These are phyloP conservation scores for Opisthocomus hoazin DNA, from an alignment of 2,113 vertebrate species.

Conservation along the genomic window DNA sequence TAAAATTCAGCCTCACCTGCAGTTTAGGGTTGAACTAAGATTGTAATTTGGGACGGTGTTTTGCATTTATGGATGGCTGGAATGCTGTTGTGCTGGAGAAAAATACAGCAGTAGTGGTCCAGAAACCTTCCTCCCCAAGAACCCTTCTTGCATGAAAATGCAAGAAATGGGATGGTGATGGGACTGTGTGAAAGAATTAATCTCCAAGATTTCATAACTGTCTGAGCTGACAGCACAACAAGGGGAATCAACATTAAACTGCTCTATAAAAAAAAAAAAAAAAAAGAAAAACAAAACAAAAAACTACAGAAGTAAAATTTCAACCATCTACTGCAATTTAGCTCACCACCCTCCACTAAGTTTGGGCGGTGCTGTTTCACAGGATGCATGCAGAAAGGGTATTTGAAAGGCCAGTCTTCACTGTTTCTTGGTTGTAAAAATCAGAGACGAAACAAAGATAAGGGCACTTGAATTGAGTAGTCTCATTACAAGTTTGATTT, in stretches of 20 bases:
- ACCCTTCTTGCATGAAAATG: not conserved
- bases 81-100: not conserved
- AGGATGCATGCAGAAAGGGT: not conserved
- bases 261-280: not conserved
- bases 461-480: not conserved
- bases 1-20: not conserved
- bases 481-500: not conserved
- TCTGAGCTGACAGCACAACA: not conserved
- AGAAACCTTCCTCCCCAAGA: not conserved
- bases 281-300: not conserved
- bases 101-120: not conserved
- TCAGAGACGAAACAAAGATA: not conserved
- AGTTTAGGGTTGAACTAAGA: not conserved
- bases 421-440: not conserved
- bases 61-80: not conserved
- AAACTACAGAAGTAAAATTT: not conserved
- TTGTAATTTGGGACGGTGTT: not conserved
- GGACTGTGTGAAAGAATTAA: not conserved
- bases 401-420: constrained; percentile 6
- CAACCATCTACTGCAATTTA: not conserved
- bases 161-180: not conserved
- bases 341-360: not conserved
- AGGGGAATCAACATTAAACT: not conserved
- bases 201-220: not conserved
- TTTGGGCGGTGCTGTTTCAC: not conserved